These are phyloP conservation scores for Steinernema feltiae DNA, from an alignment of 1,140 invertebrate species.

Conservation along the genomic window DNA sequence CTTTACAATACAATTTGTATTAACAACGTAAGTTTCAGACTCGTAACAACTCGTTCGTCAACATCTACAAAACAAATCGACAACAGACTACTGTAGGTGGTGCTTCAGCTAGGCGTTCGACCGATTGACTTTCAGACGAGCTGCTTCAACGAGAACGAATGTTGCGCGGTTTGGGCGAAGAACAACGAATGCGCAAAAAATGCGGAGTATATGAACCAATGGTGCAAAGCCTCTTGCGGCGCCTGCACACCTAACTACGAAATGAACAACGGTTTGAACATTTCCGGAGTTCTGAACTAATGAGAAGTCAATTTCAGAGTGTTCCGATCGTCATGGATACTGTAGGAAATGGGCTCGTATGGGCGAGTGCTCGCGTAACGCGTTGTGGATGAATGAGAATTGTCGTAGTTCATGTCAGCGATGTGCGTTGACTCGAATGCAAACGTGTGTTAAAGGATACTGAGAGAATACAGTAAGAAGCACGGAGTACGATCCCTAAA, in stretches of 20 bases:
- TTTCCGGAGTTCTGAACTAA: not conserved
- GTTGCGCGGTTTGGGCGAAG: slow-evolving; percentile 21
- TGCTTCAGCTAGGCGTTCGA: not conserved
- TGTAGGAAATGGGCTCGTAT: slow-evolving; percentile 34
- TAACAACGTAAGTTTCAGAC: not conserved
- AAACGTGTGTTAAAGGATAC: not conserved
- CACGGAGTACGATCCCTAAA: not conserved
- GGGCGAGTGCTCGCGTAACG: slow-evolving; percentile 42
- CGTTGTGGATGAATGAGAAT: slow-evolving; percentile 45
- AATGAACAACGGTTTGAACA: not conserved
- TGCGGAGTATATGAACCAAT: slow-evolving; percentile 35
- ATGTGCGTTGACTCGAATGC: not conserved
- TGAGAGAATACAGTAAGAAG: not conserved
- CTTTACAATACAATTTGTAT: not conserved
- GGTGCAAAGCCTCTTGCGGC: slow-evolving; percentile 48
- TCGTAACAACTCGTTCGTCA: not conserved
- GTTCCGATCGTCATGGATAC: slow-evolving; percentile 39
- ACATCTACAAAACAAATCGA: not conserved
- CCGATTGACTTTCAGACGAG: not conserved
- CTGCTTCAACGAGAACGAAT: not conserved
- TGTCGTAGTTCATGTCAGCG: slow-evolving; percentile 20
- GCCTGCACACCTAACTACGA: slow-evolving; percentile 37
- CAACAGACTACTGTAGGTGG: not conserved
- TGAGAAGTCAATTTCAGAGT: slow-evolving; percentile 35
- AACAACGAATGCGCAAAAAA: slow-evolving; percentile 39